Evolutionary conservation across 2,888 invertebrate species (phyloP).

Genomic region (Ernsta delagoae): DNA sequence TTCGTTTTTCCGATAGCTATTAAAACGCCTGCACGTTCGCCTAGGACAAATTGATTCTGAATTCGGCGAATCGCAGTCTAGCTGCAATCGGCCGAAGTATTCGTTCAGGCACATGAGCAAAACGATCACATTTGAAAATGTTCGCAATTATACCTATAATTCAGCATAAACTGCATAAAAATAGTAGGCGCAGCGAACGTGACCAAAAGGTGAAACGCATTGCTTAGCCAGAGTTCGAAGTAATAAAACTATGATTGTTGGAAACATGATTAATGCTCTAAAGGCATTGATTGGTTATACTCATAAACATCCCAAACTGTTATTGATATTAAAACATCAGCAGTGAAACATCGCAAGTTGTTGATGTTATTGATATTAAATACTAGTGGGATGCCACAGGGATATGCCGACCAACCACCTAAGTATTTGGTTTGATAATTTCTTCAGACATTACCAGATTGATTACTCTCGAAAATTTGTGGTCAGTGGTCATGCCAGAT

Average conservation of each 20-base stretch:
- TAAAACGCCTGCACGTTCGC: conserved; percentile 30
- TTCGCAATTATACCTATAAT: conserved; percentile 16
- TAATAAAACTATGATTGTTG: conserved; percentile 21
- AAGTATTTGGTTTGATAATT: conserved; percentile 21
- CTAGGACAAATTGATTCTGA: conserved; percentile 33
- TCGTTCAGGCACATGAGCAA: conserved; percentile 31
- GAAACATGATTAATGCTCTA: conserved; percentile 20
- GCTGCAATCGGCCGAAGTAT: conserved; percentile 32
- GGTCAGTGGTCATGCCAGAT: too few relatives aligned
- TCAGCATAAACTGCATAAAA: background rate
- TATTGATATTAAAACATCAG: conserved; percentile 23
- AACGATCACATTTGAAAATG: conserved; percentile 23
- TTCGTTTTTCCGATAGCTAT: conserved; percentile 22
- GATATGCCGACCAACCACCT: conserved; percentile 9
- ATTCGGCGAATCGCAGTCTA: conserved; percentile 19
- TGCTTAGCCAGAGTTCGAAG: background rate
- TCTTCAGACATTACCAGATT: conserved; percentile 8
- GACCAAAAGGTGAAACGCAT: conserved; percentile 16
- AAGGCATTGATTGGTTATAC: conserved; percentile 5
- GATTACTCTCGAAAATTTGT: background rate
- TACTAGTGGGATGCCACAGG: conserved; percentile 9
- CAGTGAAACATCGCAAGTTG: conserved; percentile 1
- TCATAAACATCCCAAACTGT: background rate
- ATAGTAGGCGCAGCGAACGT: conserved; percentile 4
- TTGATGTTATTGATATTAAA: conserved; percentile 28